Evolutionary conservation across 2,888 invertebrate species (phyloP).

Genomic region (Lysandra bellargus): DNA sequence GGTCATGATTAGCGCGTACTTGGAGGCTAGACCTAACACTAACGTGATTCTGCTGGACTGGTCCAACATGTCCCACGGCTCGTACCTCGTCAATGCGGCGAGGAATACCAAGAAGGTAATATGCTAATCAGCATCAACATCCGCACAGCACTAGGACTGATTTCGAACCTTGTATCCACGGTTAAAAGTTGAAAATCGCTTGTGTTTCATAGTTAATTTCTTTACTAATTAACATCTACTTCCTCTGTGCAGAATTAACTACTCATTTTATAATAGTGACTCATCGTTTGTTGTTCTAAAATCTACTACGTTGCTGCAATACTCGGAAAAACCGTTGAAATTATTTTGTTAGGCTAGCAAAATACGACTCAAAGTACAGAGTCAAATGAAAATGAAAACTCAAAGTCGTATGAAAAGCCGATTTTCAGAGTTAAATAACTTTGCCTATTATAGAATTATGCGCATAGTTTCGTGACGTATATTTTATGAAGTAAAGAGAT

Average conservation of each 20-base stretch:
- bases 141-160: neutral
- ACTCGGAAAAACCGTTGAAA: neutral
- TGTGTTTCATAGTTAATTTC: neutral
- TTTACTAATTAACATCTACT: neutral
- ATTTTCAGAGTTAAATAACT: too few species aligned
- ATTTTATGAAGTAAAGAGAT: too few species aligned
- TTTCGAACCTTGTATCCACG: neutral
- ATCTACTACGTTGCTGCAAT: neutral
- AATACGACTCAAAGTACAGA: neutral
- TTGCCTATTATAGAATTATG: too few species aligned
- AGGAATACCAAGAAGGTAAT: slow-evolving; percentile 81
- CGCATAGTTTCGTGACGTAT: too few species aligned
- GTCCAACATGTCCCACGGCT: slow-evolving; percentile 76
- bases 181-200: neutral
- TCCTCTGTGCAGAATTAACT: slow-evolving; percentile 48
- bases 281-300: neutral
- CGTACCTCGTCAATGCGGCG: slow-evolving; percentile 80
- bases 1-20: slow-evolving; percentile 73
- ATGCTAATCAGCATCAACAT: neutral
- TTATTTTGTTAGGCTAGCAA: neutral
- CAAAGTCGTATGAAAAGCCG: too few species aligned
- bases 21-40: slow-evolving; percentile 64
- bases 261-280: neutral
- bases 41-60: slow-evolving; percentile 74
- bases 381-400: too few species aligned